Conservation (phyloP, 2,113 vertebrate genomes). For the Cygnus buccinator region DNA sequence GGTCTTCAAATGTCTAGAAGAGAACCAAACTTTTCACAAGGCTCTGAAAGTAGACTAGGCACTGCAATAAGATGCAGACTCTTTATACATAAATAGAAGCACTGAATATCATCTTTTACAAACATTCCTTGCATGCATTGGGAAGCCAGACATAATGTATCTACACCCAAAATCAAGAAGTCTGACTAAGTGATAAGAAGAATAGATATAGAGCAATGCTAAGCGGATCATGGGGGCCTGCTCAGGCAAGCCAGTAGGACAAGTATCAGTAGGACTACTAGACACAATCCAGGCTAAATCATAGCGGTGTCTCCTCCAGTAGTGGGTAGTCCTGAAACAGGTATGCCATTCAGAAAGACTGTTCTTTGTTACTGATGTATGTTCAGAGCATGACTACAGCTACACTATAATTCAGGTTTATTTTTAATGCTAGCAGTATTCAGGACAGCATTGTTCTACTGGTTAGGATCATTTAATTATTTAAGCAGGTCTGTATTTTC, state of each 20-base stretch:
- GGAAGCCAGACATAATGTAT: background rate
- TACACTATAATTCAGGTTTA: background rate
- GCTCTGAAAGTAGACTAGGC: background rate
- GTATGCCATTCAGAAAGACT: background rate
- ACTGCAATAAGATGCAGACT: background rate
- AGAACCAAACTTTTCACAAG: background rate
- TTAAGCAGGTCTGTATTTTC: background rate
- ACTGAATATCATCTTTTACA: background rate
- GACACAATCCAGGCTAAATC: background rate
- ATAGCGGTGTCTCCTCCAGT: background rate
- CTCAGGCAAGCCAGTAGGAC: background rate
- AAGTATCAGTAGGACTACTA: background rate
- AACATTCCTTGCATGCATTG: background rate
- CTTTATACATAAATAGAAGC: slow-evolving; percentile 29
- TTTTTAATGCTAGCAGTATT: background rate
- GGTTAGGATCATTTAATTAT: background rate
- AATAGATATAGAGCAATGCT: background rate
- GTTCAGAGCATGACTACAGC: background rate
- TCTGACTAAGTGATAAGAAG: background rate
- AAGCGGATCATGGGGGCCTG: background rate
- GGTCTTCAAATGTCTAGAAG: background rate
- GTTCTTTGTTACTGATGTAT: background rate
- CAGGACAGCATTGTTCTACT: background rate
- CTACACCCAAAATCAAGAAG: background rate
- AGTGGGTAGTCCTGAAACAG: background rate